phyloP scores from a whole-genome alignment of 2,797 vertebrate genomes.

The Platalea minor region DNA sequence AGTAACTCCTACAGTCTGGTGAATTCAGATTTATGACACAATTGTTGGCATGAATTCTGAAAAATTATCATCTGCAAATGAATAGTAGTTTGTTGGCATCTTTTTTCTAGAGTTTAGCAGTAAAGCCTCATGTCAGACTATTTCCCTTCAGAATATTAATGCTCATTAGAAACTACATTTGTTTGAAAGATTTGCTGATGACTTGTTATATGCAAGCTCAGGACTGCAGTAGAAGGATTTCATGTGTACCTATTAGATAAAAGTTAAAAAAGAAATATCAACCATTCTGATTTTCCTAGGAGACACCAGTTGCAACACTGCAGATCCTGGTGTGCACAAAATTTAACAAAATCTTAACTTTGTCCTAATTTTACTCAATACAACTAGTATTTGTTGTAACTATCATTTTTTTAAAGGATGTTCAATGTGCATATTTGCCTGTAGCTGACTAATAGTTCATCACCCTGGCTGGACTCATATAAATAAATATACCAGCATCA shows the following conservation, averaged over 20 bases:
- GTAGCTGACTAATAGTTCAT: background rate
- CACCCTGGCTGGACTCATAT: background rate
- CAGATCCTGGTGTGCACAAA: background rate
- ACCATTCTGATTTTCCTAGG: background rate
- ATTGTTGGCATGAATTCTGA: background rate
- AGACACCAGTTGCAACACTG: background rate
- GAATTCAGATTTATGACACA: background rate
- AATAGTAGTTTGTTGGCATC: background rate
- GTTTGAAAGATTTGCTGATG: background rate
- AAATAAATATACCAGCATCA: background rate
- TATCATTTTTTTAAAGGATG: background rate
- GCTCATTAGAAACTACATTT: background rate
- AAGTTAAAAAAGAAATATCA: background rate
- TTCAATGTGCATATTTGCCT: background rate
- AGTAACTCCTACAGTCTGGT: background rate
- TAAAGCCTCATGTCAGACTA: background rate
- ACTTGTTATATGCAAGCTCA: background rate
- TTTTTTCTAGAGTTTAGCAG: background rate
- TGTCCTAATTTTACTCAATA: background rate
- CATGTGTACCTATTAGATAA: background rate
- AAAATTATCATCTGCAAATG: background rate
- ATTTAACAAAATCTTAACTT: background rate
- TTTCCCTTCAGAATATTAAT: background rate
- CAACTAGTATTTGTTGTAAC: background rate
- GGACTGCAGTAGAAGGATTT: background rate